Conservation (phyloP, 1,140 invertebrate species). For the Lepidurus packardi region DNA sequence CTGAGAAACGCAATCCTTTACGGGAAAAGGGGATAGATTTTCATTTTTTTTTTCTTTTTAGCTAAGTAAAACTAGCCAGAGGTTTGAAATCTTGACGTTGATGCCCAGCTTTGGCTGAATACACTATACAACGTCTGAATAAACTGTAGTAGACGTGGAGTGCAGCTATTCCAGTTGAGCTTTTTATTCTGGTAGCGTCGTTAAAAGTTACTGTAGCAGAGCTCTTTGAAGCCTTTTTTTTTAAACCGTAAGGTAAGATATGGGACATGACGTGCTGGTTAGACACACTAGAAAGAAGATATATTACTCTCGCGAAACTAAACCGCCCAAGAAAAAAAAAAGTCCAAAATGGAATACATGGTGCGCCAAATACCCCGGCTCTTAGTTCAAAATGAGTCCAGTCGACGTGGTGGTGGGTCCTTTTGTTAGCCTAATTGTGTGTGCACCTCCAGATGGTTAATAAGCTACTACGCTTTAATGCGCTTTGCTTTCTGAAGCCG, state of each 20-base stretch:
- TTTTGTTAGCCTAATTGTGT: constrained; percentile 20
- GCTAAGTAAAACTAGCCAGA: background rate
- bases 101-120: background rate
- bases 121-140: background rate
- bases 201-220: constrained; percentile 7
- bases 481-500: background rate
- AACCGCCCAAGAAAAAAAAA: background rate
- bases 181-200: background rate
- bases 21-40: background rate
- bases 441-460: constrained; percentile 7
- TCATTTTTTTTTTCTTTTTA: background rate
- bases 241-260: constrained; percentile 9
- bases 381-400: no score
- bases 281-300: background rate
- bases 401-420: constrained; percentile 16
- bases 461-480: constrained; percentile 19
- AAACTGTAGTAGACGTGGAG: background rate
- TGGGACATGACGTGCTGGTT: constrained; percentile 2
- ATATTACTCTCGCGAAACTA: background rate
- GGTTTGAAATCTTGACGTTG: background rate
- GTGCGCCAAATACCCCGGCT: background rate
- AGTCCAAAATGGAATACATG: background rate
- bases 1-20: background rate
- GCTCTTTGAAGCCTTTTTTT: background rate
- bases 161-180: background rate